phyloP scores from a whole-genome alignment of 2,888 invertebrate species.

The Trilocha varians region DNA sequence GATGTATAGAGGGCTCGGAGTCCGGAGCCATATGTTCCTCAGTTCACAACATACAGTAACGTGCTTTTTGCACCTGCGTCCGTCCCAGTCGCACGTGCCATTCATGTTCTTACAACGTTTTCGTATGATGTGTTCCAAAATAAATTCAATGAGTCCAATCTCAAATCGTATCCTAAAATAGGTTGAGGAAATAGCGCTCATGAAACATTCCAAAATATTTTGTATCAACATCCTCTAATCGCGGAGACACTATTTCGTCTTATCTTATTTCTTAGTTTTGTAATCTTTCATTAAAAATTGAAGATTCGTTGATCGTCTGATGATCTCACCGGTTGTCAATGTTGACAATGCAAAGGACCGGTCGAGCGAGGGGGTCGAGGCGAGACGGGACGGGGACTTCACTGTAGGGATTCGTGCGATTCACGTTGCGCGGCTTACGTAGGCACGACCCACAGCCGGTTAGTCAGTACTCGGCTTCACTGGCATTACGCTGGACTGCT shows the following conservation, averaged over 20 bases:
- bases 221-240: neutral
- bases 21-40: constrained; percentile 44
- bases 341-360: constrained; percentile 71
- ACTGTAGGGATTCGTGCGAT: constrained; percentile 60
- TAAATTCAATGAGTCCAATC: neutral
- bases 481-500: constrained; percentile 61
- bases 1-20: constrained; percentile 8
- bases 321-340: constrained; percentile 69
- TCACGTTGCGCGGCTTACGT: constrained; percentile 46
- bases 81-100: constrained; percentile 63
- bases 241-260: too few species aligned
- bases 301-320: constrained; percentile 44
- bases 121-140: neutral
- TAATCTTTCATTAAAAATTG: constrained; percentile 28
- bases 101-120: constrained; percentile 16
- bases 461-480: constrained; percentile 50
- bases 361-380: constrained; percentile 46
- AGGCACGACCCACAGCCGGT: constrained; percentile 10
- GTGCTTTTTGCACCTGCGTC: constrained; percentile 58
- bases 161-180: too few species aligned
- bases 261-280: too few species aligned
- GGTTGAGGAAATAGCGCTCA: too few species aligned
- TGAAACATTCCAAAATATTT: too few species aligned
- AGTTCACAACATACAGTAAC: too few species aligned
- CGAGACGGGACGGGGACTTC: constrained; percentile 43